phyloP scores from a whole-genome alignment of 2,797 vertebrate genomes.

The Anguilla anguilla region DNA sequence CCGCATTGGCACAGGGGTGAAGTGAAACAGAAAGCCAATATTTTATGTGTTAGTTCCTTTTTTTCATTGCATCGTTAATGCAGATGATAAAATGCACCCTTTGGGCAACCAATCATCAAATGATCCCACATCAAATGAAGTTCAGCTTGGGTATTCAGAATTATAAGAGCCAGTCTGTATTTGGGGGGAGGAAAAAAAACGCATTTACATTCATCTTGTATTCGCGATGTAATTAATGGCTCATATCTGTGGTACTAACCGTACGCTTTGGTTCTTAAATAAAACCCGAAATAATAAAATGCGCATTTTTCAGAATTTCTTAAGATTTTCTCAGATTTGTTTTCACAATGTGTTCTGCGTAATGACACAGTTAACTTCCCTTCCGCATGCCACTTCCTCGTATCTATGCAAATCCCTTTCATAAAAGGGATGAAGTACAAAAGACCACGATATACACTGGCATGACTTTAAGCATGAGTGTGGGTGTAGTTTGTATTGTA shows the following conservation, averaged over 20 bases:
- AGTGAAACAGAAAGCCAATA: constrained; percentile 83
- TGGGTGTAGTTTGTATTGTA: too few species aligned
- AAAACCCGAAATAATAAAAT: neutral
- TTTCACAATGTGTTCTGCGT: neutral
- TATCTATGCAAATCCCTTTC: neutral
- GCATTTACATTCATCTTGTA: neutral
- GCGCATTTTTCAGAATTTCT: neutral
- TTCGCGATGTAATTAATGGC: neutral
- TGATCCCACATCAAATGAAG: too few species aligned
- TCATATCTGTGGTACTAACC: neutral
- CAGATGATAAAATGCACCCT: neutral
- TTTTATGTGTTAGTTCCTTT: constrained; percentile 64
- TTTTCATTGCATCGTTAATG: constrained; percentile 46
- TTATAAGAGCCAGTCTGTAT: constrained; percentile 26
- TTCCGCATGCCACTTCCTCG: neutral
- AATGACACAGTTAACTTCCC: neutral
- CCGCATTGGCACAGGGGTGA: constrained; percentile 86
- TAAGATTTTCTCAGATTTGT: neutral
- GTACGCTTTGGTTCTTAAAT: neutral
- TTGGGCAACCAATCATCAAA: too few species aligned
- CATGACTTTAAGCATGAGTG: neutral
- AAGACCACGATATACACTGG: neutral
- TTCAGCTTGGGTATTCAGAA: too few species aligned
- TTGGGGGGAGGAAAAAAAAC: constrained; percentile 27
- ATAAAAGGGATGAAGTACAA: neutral